phyloP scores from a whole-genome alignment of 2,113 vertebrate genomes.

The Larimichthys polyactis region DNA sequence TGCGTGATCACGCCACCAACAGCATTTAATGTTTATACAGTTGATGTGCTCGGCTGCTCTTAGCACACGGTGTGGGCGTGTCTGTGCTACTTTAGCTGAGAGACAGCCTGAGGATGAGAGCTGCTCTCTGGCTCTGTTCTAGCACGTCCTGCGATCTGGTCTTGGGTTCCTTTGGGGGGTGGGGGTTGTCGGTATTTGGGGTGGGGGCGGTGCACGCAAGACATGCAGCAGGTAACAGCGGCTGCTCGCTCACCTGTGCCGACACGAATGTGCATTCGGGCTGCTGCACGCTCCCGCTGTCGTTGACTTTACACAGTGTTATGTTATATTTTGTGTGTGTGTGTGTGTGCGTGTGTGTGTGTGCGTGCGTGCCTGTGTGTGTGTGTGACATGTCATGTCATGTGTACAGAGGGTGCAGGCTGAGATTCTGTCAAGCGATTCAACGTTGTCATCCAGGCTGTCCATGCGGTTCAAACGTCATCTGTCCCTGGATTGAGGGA shows the following conservation, averaged over 20 bases:
- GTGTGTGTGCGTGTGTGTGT: not conserved
- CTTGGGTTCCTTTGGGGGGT: slow-evolving; percentile 54
- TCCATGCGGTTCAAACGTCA: slow-evolving; percentile 66
- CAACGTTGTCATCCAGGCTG: slow-evolving; percentile 73
- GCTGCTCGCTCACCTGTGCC: slow-evolving; percentile 27
- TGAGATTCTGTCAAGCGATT: slow-evolving; percentile 45
- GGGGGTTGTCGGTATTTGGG: not conserved
- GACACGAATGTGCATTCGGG: slow-evolving; percentile 35
- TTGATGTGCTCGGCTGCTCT: slow-evolving; percentile 47
- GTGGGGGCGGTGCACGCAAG: not conserved
- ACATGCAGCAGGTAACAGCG: slow-evolving; percentile 25
- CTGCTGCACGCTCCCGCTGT: not conserved
- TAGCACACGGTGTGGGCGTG: slow-evolving; percentile 74
- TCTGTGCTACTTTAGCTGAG: slow-evolving; percentile 66
- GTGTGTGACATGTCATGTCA: slow-evolving; percentile 13
- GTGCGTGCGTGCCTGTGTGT: not conserved
- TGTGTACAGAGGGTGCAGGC: slow-evolving; percentile 26
- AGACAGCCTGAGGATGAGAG: slow-evolving; percentile 71
- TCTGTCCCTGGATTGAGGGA: slow-evolving; percentile 68
- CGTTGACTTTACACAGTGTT: slow-evolving; percentile 58
- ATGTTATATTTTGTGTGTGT: slow-evolving; percentile 16
- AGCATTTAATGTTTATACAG: slow-evolving; percentile 38
- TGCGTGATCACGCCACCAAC: not conserved
- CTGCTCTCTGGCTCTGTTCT: slow-evolving; percentile 63
- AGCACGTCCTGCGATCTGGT: slow-evolving; percentile 66